These are phyloP conservation scores for Allolobophora icterica DNA, from an alignment of 2,888 invertebrate genomes.

Conservation along the genomic window DNA sequence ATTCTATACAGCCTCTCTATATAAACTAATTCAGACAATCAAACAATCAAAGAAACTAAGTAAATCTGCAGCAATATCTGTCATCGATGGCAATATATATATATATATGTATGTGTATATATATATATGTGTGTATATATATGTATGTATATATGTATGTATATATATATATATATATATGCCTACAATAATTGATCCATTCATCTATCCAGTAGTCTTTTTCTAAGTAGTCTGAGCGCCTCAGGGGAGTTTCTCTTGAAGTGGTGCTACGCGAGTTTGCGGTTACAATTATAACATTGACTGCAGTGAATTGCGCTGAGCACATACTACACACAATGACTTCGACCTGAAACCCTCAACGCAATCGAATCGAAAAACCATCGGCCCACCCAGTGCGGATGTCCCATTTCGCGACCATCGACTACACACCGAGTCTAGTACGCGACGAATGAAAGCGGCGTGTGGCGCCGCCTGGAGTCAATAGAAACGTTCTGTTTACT, in stretches of 20 bases:
- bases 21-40: too few species aligned
- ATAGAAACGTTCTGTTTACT: slow-evolving; percentile 6
- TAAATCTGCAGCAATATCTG: too few species aligned
- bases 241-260: not conserved
- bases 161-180: too few species aligned
- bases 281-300: not conserved
- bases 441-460: not conserved
- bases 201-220: too few species aligned
- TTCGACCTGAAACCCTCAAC: not conserved
- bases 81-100: too few species aligned
- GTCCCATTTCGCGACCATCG: not conserved
- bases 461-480: slow-evolving; percentile 11
- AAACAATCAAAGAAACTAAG: too few species aligned
- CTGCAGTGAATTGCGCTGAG: not conserved
- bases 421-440: not conserved
- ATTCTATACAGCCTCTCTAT: too few species aligned
- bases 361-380: not conserved
- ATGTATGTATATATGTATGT: too few species aligned
- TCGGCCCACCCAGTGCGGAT: not conserved
- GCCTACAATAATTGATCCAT: too few species aligned
- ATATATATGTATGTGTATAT: too few species aligned
- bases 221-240: too few species aligned
- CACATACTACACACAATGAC: not conserved
- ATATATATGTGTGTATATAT: too few species aligned
- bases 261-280: not conserved